Percentiles rank a stretch among this genome's conserved stretches.
Evolutionary conservation across 1,140 invertebrate genomes (phyloP).

Genomic region (Pogonomyrmex barbatus): DNA sequence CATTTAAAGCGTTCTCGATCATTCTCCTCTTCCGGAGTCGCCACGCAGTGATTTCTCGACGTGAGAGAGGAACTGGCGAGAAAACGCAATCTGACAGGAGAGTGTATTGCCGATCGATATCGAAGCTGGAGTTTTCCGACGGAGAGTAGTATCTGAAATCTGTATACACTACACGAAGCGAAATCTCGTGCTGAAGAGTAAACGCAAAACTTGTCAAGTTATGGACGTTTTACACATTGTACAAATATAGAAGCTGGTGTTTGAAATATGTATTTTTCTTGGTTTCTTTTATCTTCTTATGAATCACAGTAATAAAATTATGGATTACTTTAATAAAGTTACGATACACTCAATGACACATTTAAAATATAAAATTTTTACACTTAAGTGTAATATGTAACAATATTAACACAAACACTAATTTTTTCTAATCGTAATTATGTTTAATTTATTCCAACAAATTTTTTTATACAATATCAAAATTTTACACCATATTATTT

Average conservation of each 20-base stretch:
- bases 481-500: too few species aligned
- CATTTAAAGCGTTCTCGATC: conserved; percentile 69
- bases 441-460: background rate
- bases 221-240: background rate
- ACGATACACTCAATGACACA: background rate
- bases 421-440: background rate
- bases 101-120: conserved; percentile 48
- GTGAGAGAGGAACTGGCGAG: background rate
- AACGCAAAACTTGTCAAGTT: conserved; percentile 14
- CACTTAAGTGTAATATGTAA: background rate
- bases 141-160: conserved; percentile 37
- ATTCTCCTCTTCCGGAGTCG: conserved; percentile 56
- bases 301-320: background rate
- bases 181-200: background rate
- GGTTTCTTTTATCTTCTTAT: conserved; percentile 1
- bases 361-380: background rate
- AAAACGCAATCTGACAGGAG: conserved; percentile 27
- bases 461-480: background rate
- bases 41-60: conserved; percentile 59
- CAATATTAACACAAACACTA: background rate
- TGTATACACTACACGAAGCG: conserved; percentile 26
- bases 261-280: conserved; percentile 1
- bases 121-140: conserved; percentile 23
- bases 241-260: conserved; percentile 28
- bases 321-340: background rate